Evolutionary conservation across 2,113 vertebrate genomes (phyloP), one percentile per base, ranked within the genome.

Genomic region (Echinops telfairi): DNA sequence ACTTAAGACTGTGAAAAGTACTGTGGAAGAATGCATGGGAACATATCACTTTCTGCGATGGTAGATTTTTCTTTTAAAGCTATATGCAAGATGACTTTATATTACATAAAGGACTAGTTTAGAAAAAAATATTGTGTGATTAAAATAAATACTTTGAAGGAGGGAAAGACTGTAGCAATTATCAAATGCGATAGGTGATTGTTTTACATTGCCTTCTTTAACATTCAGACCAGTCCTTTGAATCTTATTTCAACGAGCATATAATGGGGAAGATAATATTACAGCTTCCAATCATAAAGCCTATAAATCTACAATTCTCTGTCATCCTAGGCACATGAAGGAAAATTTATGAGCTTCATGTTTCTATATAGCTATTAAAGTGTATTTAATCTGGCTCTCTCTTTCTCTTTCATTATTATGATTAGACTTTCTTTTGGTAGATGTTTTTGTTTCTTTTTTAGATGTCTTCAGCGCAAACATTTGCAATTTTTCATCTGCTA

Each of bases 251-350:
- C 82, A 95, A 66, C 58, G 95, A 92, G 83, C 36, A 40, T 83
- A 82, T 90, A 92, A 92, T 90, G 17, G 92, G 83, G 36, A 95
- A 91, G 31, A 94, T 91, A 94, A 29, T 92, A 31, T 93, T 95
- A 90, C 78, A 92, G 25, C 87, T 94, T 96, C 92, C 86, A 70
- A 96, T 82, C 62, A 89, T 2, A 27, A 89, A 92, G 71, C 80
- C 93, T 83, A 93, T 96, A 95, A 95, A 94, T 97, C 81, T 93
- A 19, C 17, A 90, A 40, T 83, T 94, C 25, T 87, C 47, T 91
- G 40, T 89, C 36, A 0, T 89, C 66, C 60, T 94, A 73, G 86
- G 75, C 36, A 94, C 66, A 82, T 85, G 78, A 80, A 89, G 62
- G 77, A 87, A 90, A 95, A 88, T 85, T 87, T 95, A 93, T 93